Evolutionary conservation across 2,113 vertebrate genomes (phyloP).

Genomic region (Tor tambroides): DNA sequence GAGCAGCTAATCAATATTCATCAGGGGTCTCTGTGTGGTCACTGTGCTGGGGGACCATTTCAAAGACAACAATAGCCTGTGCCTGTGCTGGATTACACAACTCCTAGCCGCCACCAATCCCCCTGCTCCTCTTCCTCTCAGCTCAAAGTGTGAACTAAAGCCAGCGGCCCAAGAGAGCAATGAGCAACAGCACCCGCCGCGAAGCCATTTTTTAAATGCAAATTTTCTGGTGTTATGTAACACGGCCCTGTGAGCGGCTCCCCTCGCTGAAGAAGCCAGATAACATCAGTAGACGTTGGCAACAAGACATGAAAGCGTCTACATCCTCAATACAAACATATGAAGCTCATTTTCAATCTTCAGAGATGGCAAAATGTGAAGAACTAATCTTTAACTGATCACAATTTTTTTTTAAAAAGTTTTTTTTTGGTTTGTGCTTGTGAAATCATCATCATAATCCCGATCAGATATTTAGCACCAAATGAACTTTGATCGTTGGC

Average conservation of each 20-base stretch:
- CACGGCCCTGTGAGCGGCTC: not conserved
- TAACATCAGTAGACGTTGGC: slow-evolving; percentile 4
- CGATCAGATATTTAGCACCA: not conserved
- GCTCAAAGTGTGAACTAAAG: not conserved
- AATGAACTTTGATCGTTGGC: slow-evolving; percentile 12
- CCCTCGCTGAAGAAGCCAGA: not conserved
- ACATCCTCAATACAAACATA: not conserved
- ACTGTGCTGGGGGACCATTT: slow-evolving; percentile 34
- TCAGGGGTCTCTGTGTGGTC: not conserved
- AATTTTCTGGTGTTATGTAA: slow-evolving; percentile 52
- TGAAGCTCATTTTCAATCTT: not conserved
- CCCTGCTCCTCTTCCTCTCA: slow-evolving; percentile 11
- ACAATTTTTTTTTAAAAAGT: too few relatives aligned
- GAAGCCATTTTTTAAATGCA: slow-evolving; percentile 49
- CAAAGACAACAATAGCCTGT: slow-evolving; percentile 1
- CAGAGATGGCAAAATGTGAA: not conserved
- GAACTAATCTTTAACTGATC: not conserved
- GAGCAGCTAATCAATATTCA: slow-evolving; percentile 51
- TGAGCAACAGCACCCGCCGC: not conserved
- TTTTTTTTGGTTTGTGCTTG: not conserved
- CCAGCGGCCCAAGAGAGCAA: not conserved
- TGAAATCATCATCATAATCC: not conserved
- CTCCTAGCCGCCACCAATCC: not conserved
- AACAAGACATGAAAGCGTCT: not conserved
- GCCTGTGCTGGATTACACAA: slow-evolving; percentile 34